Percentiles rank a stretch among this genome's conserved stretches.
phyloP scores from a whole-genome alignment of 2,888 invertebrate species.

The Eupithecia exiguata region DNA sequence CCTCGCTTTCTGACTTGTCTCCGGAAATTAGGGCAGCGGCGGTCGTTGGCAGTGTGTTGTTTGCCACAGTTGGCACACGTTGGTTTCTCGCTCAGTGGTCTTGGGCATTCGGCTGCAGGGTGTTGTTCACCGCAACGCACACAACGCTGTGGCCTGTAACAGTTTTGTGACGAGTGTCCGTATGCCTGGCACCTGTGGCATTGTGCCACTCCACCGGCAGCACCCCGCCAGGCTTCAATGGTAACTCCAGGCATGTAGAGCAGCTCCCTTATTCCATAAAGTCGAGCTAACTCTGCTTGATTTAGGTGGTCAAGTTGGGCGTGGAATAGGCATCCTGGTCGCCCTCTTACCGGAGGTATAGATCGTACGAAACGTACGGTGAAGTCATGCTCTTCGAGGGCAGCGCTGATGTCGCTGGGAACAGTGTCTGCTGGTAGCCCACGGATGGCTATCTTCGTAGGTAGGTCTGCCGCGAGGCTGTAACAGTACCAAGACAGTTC shows the following conservation, averaged over 20 bases:
- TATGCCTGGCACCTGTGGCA: not conserved
- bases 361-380: too few relatives aligned
- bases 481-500: not conserved
- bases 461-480: not conserved
- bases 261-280: not conserved
- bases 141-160: not conserved
- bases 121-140: not conserved
- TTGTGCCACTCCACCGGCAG: not conserved
- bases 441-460: not conserved
- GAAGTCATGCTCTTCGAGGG: too few relatives aligned
- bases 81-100: too few relatives aligned
- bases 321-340: not conserved
- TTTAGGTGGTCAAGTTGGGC: not conserved
- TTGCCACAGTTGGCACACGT: too few relatives aligned
- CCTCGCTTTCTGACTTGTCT: too few relatives aligned
- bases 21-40: too few relatives aligned
- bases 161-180: not conserved
- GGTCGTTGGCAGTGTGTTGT: too few relatives aligned
- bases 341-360: too few relatives aligned
- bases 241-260: not conserved
- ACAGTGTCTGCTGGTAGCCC: not conserved
- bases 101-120: not conserved
- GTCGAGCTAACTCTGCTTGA: not conserved
- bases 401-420: too few relatives aligned
- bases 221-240: not conserved